Evolutionary conservation across 1,140 invertebrate genomes (phyloP), one percentile per base, ranked within the genome.

Genomic region (Drosophila lacteicornis): DNA sequence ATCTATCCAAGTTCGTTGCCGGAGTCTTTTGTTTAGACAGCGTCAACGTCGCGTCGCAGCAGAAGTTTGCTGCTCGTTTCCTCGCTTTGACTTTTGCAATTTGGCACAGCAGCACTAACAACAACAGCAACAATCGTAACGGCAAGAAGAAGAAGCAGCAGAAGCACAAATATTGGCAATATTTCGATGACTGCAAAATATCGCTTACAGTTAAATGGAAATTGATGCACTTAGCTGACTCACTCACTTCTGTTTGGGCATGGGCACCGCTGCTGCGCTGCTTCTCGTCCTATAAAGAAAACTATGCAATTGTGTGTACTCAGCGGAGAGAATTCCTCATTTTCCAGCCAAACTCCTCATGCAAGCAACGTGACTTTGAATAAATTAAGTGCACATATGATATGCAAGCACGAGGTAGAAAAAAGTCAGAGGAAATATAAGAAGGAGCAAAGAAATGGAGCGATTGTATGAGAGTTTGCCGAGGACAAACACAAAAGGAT

Each of bases 141-240:
- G 78, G 55, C 66, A 74, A 77, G 75, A 57, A 57, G 56, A 27
- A 58, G 55, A 38, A 49, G 43, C 42, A 71, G 43, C 33, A 70
- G 69, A 17, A 73, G 67, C 70, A 73, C 76, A 83, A 80, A 79
- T 79, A 79, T 79, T 79, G 75, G 75, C 75, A 79, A 79, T 79
- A 79, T 79, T 79, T 79, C 75, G 66, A 79, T 79, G 80, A 63
- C 75, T 90, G 85, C 78, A 75, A 90, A 88, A 88, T 88, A 88
- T 90, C 81, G 85, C 86, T 90, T 90, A 90, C 85, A 90, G 85
- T 90, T 90, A 90, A 91, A 90, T 90, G 85, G 85, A 90, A 90
- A 90, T 90, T 91, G 86, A 90, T 90, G 85, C 85, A 90, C 85
- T 90, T 90, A 90, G 85, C 85, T 90, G 85, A 90, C 85, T 90